Percentiles rank a stretch among this genome's conserved stretches.
Conservation (phyloP, 2,113 vertebrate genomes). For the Sceloporus tristichus region DNA sequence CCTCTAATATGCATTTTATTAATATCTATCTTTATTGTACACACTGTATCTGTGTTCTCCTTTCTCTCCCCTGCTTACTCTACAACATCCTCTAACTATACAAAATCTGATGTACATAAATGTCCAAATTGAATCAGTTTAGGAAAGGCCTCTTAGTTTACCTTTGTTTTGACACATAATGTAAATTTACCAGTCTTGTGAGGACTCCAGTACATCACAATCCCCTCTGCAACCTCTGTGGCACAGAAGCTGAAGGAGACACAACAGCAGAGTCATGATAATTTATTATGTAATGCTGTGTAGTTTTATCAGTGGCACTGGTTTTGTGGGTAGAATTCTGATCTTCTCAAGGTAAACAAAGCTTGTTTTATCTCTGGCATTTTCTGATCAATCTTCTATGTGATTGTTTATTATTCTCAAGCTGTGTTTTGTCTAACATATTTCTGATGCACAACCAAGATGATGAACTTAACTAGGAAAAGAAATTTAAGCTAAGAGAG, state of each 20-base stretch:
- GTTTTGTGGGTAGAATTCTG: constrained; percentile 28
- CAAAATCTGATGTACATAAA: background rate
- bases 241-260: background rate
- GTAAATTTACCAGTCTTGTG: background rate
- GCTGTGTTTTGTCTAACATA: constrained; percentile 54
- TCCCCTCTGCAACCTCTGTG: background rate
- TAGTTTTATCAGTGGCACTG: constrained; percentile 28
- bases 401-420: constrained; percentile 50
- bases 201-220: background rate
- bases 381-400: background rate
- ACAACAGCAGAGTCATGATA: constrained; percentile 22
- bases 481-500: constrained; percentile 32
- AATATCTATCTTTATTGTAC: no score
- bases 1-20: no score
- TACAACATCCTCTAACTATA: no score
- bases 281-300: constrained; percentile 1
- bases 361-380: constrained; percentile 43
- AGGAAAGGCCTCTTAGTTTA: background rate
- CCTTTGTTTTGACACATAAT: background rate
- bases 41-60: background rate
- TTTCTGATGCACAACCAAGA: constrained; percentile 34
- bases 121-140: background rate
- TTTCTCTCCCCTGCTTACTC: background rate
- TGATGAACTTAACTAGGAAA: constrained; percentile 43
- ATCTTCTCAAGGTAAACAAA: constrained; percentile 43